Conservation (phyloP, 2,113 vertebrate species). For the Holacanthus passer region DNA sequence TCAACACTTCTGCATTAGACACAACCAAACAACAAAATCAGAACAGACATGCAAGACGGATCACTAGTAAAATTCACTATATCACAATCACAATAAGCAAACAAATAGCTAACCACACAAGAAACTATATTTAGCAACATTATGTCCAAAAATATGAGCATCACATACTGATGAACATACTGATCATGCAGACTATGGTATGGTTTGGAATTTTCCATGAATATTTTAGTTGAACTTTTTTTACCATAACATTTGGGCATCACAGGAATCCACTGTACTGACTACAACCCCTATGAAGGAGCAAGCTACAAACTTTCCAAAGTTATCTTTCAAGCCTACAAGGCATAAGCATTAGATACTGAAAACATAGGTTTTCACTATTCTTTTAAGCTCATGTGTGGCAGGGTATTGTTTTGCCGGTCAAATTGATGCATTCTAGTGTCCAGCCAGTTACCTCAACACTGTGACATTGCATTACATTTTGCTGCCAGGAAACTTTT, state of each 20-base stretch:
- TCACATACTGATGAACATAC: too few species aligned
- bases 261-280: neutral
- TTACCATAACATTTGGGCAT: neutral
- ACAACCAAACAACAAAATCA: neutral
- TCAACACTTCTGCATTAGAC: neutral
- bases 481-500: slow-evolving; percentile 32
- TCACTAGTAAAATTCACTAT: too few species aligned
- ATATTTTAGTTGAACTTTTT: neutral
- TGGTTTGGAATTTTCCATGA: neutral
- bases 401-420: neutral
- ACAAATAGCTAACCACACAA: neutral
- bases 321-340: neutral
- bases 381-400: neutral
- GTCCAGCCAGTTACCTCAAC: slow-evolving; percentile 27
- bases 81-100: neutral
- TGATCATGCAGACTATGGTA: neutral
- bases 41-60: too few species aligned
- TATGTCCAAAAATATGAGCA: neutral
- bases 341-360: neutral
- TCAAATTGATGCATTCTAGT: slow-evolving; percentile 23
- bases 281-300: neutral
- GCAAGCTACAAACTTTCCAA: neutral
- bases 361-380: neutral
- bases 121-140: neutral
- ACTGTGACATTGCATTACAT: neutral